Conservation (phyloP, 2,888 invertebrate species). For the Ichneumoninae sp. region DNA sequence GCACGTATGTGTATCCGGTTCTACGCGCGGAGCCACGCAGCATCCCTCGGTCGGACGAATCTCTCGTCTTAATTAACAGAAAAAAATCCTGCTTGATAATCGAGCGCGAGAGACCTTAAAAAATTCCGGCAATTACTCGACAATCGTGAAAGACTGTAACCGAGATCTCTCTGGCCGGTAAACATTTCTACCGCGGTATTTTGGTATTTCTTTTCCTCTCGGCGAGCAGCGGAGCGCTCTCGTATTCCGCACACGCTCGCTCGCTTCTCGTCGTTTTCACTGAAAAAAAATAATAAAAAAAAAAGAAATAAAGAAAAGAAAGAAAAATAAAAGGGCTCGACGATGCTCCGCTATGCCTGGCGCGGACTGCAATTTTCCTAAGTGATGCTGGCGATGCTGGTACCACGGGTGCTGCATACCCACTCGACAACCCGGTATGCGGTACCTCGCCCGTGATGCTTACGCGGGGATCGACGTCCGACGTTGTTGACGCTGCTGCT, state of each 20-base stretch:
- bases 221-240: not conserved
- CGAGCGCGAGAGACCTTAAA: not conserved
- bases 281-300: conserved; percentile 5
- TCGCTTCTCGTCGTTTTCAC: not conserved
- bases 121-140: not conserved
- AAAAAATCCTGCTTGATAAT: conserved; percentile 36
- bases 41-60: conserved; percentile 7
- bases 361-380: conserved; percentile 64
- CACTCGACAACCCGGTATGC: conserved; percentile 35
- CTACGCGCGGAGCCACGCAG: conserved; percentile 14
- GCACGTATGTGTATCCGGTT: not conserved
- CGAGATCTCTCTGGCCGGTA: conserved; percentile 37
- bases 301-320: not conserved
- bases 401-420: conserved; percentile 22
- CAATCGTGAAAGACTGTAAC: conserved; percentile 11
- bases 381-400: conserved; percentile 60
- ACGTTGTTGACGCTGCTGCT: conserved; percentile 21
- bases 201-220: not conserved
- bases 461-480: conserved; percentile 26
- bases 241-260: conserved; percentile 17
- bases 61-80: conserved; percentile 25
- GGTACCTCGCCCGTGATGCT: conserved; percentile 28
- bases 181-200: conserved; percentile 2
- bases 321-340: conserved; percentile 17
- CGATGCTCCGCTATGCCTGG: conserved; percentile 23